These are phyloP conservation scores for Mormyrus iriodes DNA, from an alignment of 2,113 vertebrate genomes.

Conservation along the genomic window DNA sequence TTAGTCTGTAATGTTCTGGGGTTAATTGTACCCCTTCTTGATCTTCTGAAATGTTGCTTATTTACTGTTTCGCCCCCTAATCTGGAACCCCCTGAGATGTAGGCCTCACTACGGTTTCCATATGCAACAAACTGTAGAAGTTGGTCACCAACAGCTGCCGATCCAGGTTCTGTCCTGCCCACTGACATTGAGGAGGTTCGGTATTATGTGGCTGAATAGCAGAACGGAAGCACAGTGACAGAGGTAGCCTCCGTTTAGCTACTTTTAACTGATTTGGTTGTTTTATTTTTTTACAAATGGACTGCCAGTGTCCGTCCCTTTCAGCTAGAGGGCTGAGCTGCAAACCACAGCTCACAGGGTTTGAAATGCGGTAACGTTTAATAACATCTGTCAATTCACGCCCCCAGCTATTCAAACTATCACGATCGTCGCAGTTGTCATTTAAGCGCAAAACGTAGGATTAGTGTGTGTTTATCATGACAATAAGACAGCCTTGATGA, in stretches of 20 bases:
- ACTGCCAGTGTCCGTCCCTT: not conserved
- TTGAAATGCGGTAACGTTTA: not conserved
- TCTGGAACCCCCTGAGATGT: not conserved
- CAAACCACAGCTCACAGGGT: not conserved
- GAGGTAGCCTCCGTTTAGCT: not conserved
- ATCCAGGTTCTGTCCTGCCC: conserved; percentile 1
- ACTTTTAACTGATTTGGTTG: not conserved
- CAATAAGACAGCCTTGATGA: not conserved
- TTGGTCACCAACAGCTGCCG: conserved; percentile 11
- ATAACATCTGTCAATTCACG: not conserved
- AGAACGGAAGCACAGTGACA: not conserved
- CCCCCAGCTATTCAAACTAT: not conserved
- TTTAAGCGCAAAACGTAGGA: not conserved
- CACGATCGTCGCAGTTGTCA: not conserved
- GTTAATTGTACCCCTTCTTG: not conserved
- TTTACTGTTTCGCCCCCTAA: not conserved
- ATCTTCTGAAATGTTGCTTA: not conserved
- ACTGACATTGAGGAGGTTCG: not conserved
- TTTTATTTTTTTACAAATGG: not conserved
- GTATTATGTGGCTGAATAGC: not conserved
- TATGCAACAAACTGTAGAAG: conserved; percentile 3
- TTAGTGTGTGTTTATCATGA: not conserved
- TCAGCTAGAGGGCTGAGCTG: not conserved
- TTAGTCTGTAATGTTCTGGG: not conserved
- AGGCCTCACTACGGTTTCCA: not conserved